Conservation (phyloP, 2,797 vertebrate genomes). For the Garrulus glandarius region DNA sequence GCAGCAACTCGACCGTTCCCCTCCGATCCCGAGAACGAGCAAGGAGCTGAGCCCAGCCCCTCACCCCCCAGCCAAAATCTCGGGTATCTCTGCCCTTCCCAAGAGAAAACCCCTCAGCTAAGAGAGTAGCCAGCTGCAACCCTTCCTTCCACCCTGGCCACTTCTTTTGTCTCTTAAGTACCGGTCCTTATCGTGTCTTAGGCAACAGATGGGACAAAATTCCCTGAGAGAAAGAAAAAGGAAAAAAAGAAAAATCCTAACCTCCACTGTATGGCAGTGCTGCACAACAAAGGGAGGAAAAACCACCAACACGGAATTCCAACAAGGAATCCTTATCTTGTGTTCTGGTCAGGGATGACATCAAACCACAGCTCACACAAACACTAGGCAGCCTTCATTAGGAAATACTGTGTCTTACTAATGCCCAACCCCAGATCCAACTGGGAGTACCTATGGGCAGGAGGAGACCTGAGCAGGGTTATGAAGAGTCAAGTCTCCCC, state of each 20-base stretch:
- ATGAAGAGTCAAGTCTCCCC: background rate
- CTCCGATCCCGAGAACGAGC: background rate
- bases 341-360: background rate
- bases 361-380: background rate
- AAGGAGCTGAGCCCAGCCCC: background rate
- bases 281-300: background rate
- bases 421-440: background rate
- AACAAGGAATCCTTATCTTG: background rate
- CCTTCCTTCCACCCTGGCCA: background rate
- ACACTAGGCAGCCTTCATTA: background rate
- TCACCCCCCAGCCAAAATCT: background rate
- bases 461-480: background rate
- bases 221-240: background rate
- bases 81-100: background rate
- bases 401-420: background rate
- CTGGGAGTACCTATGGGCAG: background rate
- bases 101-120: background rate
- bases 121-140: background rate
- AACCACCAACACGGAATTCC: background rate
- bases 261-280: background rate
- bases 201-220: background rate
- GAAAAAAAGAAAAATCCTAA: background rate
- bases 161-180: background rate
- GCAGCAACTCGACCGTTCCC: background rate
- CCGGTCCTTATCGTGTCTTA: background rate